Base-by-base conservation (phyloP, 2,888 invertebrate species). In the Pristionchus exspectatus region DNA sequence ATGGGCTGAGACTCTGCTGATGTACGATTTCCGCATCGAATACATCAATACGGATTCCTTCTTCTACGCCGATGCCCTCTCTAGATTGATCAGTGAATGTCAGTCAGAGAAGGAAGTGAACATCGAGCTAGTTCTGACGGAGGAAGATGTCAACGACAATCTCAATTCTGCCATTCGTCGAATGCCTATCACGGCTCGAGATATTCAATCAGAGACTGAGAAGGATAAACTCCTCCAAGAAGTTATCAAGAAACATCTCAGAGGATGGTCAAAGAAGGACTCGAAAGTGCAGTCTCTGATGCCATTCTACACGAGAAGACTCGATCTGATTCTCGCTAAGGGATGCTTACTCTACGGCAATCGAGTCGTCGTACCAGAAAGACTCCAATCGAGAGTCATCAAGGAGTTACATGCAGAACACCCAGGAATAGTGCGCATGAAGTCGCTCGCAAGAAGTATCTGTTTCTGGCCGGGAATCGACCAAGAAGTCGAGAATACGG, bases 1-100 rank as follows among this genome's bases (percentile, higher is more conserved):
- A 69, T 91, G 90, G 90, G 86, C 91, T 4, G 87, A 81, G 10
- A 90, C 74, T 2, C 84, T 90, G 56, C n/a, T 90, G 21, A 72
- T 24, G 21, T 90, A 91, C 63, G 77, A 89, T 30, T 90, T 72
- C 72, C 30, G 56, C 12, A 87, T 90, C 24, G 88, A 90, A 81
- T 88, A 90, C 59, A 56, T 90, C 38, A 63, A 54, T 2, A 90
- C 90, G 0, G 30, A 38, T 21, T 38, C 87, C 2, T 90, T 90
- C 50, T 90, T 87, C 44, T 72, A 90, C 5, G 38, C 38, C 5
- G 38, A 38, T 38, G 38, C 38, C 5, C 38, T 38, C 3, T 38
- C 38, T 3, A 63, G 89, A 56, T 27, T 90, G 72, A 91, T 90
- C 10, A 83, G 44, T 38, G 21, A 21, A 38, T 38, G 50, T 18